Evolutionary conservation across 2,888 invertebrate species (phyloP).

Genomic region (Onthophagus sagittarius): DNA sequence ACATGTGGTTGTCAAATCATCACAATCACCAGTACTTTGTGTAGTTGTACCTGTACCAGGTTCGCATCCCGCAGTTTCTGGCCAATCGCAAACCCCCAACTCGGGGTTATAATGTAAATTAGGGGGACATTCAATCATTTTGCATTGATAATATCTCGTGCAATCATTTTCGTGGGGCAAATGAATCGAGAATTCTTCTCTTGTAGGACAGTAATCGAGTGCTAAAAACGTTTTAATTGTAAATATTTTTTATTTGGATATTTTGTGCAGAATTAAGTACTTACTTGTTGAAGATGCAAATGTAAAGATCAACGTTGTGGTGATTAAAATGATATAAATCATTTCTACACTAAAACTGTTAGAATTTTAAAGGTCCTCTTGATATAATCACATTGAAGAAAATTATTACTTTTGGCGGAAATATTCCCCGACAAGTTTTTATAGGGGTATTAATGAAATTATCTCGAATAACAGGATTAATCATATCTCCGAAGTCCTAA

Average conservation of each 20-base stretch:
- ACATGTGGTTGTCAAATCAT: background rate
- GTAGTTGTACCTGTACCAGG: background rate
- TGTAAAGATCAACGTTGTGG: background rate
- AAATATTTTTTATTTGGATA: background rate
- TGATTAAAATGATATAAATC: background rate
- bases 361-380: background rate
- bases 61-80: slow-evolving; percentile 20
- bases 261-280: background rate
- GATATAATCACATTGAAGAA: background rate
- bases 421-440: background rate
- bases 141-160: slow-evolving; percentile 24
- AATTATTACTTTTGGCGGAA: background rate
- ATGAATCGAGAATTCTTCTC: slow-evolving; percentile 15
- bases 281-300: slow-evolving; percentile 1
- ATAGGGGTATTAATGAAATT: background rate
- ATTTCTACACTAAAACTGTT: background rate
- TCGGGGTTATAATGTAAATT: slow-evolving; percentile 23
- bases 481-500: background rate
- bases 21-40: background rate
- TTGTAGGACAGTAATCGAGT: background rate
- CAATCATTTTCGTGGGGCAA: slow-evolving; percentile 27
- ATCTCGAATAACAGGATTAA: background rate
- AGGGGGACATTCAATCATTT: slow-evolving; percentile 18
- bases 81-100: slow-evolving; percentile 23
- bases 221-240: background rate